phyloP scores from a whole-genome alignment of 2,888 invertebrate genomes.

The Dryomyza anilis region DNA sequence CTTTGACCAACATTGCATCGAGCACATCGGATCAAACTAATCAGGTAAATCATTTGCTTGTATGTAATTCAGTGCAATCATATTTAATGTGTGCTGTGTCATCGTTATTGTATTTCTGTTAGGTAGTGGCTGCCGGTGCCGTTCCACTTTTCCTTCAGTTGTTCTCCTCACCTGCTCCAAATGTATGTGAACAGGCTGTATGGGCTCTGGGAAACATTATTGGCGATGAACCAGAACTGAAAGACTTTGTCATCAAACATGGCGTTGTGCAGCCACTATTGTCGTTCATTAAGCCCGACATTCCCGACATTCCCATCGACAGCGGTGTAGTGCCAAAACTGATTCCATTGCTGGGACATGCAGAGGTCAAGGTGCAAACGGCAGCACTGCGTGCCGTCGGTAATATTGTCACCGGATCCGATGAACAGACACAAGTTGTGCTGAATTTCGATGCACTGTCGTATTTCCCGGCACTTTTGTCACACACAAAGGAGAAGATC shows the following conservation, averaged over 20 bases:
- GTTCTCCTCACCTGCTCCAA: constrained; percentile 90
- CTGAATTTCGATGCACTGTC: constrained; percentile 93
- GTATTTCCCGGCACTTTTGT: constrained; percentile 89
- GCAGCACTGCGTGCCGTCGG: constrained; percentile 97
- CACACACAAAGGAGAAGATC: constrained; percentile 97
- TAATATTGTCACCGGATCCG: constrained; percentile 98
- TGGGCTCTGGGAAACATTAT: constrained; percentile 91
- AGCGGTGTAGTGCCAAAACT: constrained; percentile 94
- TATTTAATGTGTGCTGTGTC: background rate
- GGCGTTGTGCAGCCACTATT: constrained; percentile 94
- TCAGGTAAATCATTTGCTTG: constrained; percentile 60
- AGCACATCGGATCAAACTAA: constrained; percentile 92
- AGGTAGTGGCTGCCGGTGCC: constrained; percentile 90
- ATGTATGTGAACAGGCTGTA: constrained; percentile 98
- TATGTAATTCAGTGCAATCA: background rate
- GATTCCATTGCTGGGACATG: constrained; percentile 94
- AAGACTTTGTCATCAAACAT: constrained; percentile 93
- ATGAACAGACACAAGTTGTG: constrained; percentile 98
- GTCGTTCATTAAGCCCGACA: constrained; percentile 93
- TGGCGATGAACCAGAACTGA: constrained; percentile 90
- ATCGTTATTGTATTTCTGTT: constrained; percentile 31
- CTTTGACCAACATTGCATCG: constrained; percentile 94
- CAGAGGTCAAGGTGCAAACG: constrained; percentile 87
- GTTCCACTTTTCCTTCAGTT: constrained; percentile 93
- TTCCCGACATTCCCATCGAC: constrained; percentile 95